Conservation (phyloP, 92 coral and sea anemone genomes). For the Porites lobata region DNA sequence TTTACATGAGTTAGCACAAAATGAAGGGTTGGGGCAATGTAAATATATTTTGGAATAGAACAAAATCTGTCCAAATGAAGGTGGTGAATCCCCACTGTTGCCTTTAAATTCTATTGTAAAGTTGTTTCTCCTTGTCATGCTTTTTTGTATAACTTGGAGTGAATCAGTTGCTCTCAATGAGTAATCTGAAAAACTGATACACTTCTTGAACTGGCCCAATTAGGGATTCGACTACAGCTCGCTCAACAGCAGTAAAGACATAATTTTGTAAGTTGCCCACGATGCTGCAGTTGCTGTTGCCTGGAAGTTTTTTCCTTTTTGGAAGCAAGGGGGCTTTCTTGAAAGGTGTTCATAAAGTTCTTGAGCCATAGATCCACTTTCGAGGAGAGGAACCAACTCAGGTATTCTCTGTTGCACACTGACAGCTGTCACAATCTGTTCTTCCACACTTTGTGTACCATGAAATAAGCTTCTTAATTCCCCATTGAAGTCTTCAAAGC, state of each 20-base stretch:
- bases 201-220: slow-evolving; percentile 29
- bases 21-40: no score
- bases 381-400: no score
- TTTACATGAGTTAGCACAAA: no score
- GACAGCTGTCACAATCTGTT: no score
- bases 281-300: slow-evolving; percentile 34
- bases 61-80: slow-evolving; percentile 50
- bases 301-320: no score
- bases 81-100: slow-evolving; percentile 25
- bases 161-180: slow-evolving; percentile 56
- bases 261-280: slow-evolving; percentile 62
- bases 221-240: slow-evolving; percentile 21
- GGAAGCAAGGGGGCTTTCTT: no score
- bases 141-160: slow-evolving; percentile 59
- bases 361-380: no score
- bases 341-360: no score
- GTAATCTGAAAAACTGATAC: slow-evolving; percentile 44
- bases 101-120: slow-evolving; percentile 41
- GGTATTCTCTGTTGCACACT: no score
- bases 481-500: no score
- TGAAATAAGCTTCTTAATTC: no score
- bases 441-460: no score
- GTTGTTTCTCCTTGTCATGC: slow-evolving; percentile 67
- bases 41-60: slow-evolving; percentile 49
- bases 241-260: slow-evolving; percentile 4